Conservation (phyloP, 2,113 vertebrate species). For the Okapia johnstoni region DNA sequence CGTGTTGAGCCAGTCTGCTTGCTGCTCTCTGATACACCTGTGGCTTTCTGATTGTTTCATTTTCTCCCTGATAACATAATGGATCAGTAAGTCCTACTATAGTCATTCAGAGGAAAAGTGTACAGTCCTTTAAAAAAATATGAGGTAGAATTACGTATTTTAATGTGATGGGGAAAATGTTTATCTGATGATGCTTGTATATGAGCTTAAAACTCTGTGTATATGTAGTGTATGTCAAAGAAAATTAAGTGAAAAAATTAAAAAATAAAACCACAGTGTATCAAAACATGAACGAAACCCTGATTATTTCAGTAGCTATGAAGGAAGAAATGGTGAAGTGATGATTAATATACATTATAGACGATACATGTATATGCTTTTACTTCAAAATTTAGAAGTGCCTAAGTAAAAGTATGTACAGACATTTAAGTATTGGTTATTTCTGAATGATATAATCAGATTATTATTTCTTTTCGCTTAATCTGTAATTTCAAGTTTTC, state of each 20-base stretch:
- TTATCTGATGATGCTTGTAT: background rate
- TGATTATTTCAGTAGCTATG: background rate
- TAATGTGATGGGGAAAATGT: background rate
- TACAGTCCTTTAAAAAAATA: background rate
- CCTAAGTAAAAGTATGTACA: background rate
- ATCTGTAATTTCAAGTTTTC: background rate
- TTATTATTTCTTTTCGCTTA: background rate
- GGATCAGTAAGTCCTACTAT: background rate
- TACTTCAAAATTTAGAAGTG: conserved; percentile 4
- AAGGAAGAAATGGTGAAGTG: background rate
- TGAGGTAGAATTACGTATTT: background rate
- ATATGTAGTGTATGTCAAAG: background rate
- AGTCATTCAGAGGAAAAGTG: background rate
- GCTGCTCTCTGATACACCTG: background rate
- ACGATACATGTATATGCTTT: background rate
- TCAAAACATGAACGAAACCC: background rate
- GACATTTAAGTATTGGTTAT: background rate
- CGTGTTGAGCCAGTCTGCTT: background rate
- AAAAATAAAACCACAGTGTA: background rate
- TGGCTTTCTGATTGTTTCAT: no score
- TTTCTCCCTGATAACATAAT: background rate
- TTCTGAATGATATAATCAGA: background rate
- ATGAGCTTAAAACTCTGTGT: background rate
- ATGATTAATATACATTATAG: background rate
- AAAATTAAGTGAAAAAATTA: background rate